Conservation (phyloP, 2,113 vertebrate species). For the Thymallus thymallus region DNA sequence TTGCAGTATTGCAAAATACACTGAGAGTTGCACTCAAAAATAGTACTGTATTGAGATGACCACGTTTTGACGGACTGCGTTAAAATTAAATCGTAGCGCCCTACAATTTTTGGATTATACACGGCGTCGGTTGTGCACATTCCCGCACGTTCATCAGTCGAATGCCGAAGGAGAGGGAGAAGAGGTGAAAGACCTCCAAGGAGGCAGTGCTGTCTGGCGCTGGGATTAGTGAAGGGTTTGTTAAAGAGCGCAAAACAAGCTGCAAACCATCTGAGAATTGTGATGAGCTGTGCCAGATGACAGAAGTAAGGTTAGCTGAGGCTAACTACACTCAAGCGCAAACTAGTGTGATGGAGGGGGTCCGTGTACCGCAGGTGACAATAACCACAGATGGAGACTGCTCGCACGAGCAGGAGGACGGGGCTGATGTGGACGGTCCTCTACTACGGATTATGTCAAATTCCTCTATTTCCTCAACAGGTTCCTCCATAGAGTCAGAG, state of each 20-base stretch:
- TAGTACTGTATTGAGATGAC: conserved; percentile 35
- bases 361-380: conserved; percentile 87
- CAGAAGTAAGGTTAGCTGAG: conserved; percentile 47
- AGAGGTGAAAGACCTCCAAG: conserved; percentile 63
- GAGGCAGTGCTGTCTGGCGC: conserved; percentile 53
- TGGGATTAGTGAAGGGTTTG: conserved; percentile 49
- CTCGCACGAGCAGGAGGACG: conserved; percentile 75
- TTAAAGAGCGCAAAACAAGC: conserved; percentile 65
- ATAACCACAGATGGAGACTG: conserved; percentile 84
- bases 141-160: conserved; percentile 21
- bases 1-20: background rate
- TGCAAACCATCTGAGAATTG: conserved; percentile 54
- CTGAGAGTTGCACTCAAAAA: background rate
- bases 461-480: conserved; percentile 92
- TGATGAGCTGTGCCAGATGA: conserved; percentile 58
- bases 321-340: conserved; percentile 40
- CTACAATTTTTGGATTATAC: background rate
- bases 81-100: background rate
- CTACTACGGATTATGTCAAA: conserved; percentile 86
- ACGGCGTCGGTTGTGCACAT: background rate
- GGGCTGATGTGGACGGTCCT: conserved; percentile 68
- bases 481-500: conserved; percentile 94
- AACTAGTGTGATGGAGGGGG: conserved; percentile 56
- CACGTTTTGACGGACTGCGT: conserved; percentile 39
- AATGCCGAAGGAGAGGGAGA: conserved; percentile 75